Conservation (phyloP, 2,888 invertebrate species). For the Anthophora plumipes region DNA sequence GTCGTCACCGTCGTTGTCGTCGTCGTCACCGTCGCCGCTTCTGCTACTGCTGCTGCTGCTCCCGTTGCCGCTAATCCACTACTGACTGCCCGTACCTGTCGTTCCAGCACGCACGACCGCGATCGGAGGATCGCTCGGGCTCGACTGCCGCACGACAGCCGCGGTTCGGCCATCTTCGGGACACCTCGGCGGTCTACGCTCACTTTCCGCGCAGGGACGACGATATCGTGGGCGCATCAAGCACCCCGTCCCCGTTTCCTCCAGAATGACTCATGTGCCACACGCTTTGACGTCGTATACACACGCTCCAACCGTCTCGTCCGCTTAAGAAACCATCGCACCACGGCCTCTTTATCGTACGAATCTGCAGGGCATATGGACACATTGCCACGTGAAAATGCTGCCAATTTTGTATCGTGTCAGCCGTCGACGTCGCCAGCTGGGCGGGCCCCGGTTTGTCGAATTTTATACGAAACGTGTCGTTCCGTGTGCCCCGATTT, state of each 20-base stretch:
- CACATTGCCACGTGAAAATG: constrained; percentile 1
- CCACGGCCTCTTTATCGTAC: constrained; percentile 25
- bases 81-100: constrained; percentile 50
- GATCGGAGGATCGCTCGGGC: constrained; percentile 71
- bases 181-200: constrained; percentile 67
- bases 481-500: neutral
- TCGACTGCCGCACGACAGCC: constrained; percentile 66
- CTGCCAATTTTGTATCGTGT: neutral
- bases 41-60: constrained; percentile 32
- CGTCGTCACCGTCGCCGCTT: constrained; percentile 7
- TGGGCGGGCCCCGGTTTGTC: too few relatives aligned
- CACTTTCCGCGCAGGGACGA: constrained; percentile 70
- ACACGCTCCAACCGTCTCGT: constrained; percentile 9
- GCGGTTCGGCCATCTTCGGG: constrained; percentile 63
- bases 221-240: constrained; percentile 35
- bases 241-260: constrained; percentile 53
- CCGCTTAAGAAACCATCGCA: constrained; percentile 31
- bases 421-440: neutral
- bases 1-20: constrained; percentile 19
- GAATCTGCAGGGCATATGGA: constrained; percentile 38
- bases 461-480: neutral
- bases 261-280: constrained; percentile 52
- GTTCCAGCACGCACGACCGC: constrained; percentile 69
- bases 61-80: constrained; percentile 52
- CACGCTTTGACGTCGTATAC: constrained; percentile 46